phyloP scores from a whole-genome alignment of 2,888 invertebrate species.

The Agonum fuliginosum region DNA sequence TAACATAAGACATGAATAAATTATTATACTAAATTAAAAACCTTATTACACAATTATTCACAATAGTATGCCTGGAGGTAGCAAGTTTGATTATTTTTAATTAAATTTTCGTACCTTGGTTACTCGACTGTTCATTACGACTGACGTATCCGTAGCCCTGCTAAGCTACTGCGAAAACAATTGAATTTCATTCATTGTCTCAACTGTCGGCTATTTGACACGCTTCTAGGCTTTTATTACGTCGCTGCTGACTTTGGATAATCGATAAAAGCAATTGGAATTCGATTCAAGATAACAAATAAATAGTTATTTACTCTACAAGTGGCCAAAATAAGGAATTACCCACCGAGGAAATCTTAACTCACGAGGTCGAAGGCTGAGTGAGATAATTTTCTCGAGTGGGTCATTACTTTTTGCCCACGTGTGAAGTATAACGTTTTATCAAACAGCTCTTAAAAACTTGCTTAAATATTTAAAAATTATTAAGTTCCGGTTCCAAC shows the following conservation, averaged over 20 bases:
- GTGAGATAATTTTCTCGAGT: no score
- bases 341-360: no score
- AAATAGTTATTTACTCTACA: not conserved
- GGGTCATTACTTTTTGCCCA: no score
- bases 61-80: not conserved
- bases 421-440: no score
- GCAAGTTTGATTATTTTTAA: constrained; percentile 24
- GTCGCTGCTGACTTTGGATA: not conserved
- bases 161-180: constrained; percentile 34
- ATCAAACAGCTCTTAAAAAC: no score
- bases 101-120: constrained; percentile 35
- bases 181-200: constrained; percentile 43
- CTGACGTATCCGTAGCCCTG: constrained; percentile 1
- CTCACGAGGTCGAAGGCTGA: no score
- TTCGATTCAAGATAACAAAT: constrained; percentile 30
- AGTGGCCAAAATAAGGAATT: no score
- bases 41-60: no score
- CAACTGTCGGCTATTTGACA: constrained; percentile 12
- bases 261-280: constrained; percentile 27
- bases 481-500: no score
- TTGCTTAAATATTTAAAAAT: no score
- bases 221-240: not conserved
- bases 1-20: no score
- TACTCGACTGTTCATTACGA: constrained; percentile 6
- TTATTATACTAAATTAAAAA: no score